Evolutionary conservation across 2,888 invertebrate genomes (phyloP).

Genomic region (Pseudococcus jackbeardsleyi): DNA sequence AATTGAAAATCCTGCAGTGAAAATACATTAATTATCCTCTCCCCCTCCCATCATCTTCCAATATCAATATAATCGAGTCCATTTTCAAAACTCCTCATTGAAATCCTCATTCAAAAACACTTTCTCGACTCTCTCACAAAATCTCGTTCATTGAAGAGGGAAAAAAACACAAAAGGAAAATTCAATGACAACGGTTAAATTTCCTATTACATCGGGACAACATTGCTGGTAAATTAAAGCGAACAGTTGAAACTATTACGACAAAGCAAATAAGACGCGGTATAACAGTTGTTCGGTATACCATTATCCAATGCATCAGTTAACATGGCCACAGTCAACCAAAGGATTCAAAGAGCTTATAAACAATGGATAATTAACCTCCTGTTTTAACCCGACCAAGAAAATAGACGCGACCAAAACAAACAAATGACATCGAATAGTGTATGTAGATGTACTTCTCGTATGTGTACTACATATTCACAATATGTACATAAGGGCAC

Average conservation of each 20-base stretch:
- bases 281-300: slow-evolving; percentile 43
- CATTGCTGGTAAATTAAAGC: slow-evolving; percentile 34
- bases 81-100: too few species aligned
- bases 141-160: not conserved
- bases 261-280: slow-evolving; percentile 38
- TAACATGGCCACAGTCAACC: slow-evolving; percentile 46
- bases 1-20: too few species aligned
- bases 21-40: too few species aligned
- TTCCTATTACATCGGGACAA: not conserved
- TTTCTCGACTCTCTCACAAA: not conserved
- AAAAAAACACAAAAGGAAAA: not conserved
- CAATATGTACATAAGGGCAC: not conserved
- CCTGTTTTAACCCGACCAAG: slow-evolving; percentile 44
- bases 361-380: slow-evolving; percentile 55
- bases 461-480: not conserved
- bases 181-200: slow-evolving; percentile 8
- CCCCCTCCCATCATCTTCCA: too few species aligned
- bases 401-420: slow-evolving; percentile 53
- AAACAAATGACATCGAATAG: slow-evolving; percentile 41
- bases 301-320: slow-evolving; percentile 51
- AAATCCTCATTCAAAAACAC: not conserved
- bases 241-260: slow-evolving; percentile 42
- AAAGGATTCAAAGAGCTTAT: slow-evolving; percentile 46
- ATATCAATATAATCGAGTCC: too few species aligned
- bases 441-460: not conserved